Conservation (phyloP, 2,888 invertebrate species). For the Philaethria dido region DNA sequence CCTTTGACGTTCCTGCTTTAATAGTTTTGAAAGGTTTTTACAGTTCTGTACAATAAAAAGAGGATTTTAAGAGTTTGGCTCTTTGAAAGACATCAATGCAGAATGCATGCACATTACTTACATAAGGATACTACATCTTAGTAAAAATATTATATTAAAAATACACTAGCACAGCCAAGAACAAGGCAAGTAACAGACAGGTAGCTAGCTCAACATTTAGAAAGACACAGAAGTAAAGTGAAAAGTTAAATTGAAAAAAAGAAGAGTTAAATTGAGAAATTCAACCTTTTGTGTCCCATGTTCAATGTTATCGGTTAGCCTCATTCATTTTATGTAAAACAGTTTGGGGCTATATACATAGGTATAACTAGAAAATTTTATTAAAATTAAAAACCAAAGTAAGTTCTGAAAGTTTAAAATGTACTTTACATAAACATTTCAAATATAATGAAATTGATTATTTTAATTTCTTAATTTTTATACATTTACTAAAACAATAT, state of each 20-base stretch:
- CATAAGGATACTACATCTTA: neutral
- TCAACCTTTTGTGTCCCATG: neutral
- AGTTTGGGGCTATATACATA: neutral
- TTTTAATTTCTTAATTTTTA: too few relatives aligned
- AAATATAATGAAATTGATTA: too few relatives aligned
- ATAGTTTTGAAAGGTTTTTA: neutral
- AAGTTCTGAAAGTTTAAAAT: neutral
- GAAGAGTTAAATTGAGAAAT: neutral
- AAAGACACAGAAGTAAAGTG: neutral
- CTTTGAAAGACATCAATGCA: neutral
- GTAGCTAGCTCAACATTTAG: neutral
- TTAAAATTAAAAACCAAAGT: neutral
- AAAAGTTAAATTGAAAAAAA: neutral
- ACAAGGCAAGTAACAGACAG: neutral
- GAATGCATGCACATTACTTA: neutral
- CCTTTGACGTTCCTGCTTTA: neutral
- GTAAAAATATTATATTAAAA: neutral
- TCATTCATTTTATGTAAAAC: neutral
- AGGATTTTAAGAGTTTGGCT: too few relatives aligned
- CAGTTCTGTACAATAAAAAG: neutral
- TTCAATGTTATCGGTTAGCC: neutral
- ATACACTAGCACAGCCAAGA: neutral
- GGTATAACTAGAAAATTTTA: neutral
- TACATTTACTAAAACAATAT: too few relatives aligned
- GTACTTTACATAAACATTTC: too few relatives aligned